A percentile compares a stretch with the other conserved stretches of the same genome.
phyloP scores from a whole-genome alignment of 2,888 invertebrate genomes.

The Allophyes oxyacanthae region DNA sequence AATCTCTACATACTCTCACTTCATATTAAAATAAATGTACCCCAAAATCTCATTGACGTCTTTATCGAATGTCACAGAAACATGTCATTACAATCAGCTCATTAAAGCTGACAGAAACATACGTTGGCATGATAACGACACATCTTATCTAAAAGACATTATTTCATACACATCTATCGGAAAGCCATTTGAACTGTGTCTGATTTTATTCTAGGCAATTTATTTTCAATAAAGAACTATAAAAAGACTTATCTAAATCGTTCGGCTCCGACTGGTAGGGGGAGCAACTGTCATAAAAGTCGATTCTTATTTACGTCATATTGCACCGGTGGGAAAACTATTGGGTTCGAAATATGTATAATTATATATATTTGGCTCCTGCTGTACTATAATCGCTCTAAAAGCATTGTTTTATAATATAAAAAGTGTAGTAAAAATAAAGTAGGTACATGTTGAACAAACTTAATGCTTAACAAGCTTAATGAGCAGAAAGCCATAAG shows the following conservation, averaged over 20 bases:
- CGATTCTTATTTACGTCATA: conserved; percentile 84
- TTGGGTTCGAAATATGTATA: conserved; percentile 25
- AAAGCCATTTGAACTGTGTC: conserved; percentile 86
- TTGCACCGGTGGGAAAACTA: conserved; percentile 72
- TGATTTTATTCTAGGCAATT: conserved; percentile 89
- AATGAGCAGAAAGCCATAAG: no score
- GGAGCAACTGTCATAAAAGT: conserved; percentile 83
- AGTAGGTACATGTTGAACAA: no score
- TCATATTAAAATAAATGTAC: neutral
- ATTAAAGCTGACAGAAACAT: conserved; percentile 64
- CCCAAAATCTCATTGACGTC: conserved; percentile 41
- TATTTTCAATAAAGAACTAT: conserved; percentile 90
- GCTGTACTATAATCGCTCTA: neutral
- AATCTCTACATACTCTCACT: no score
- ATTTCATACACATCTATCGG: conserved; percentile 89
- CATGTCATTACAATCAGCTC: conserved; percentile 60
- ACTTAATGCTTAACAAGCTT: no score
- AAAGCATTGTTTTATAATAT: no score
- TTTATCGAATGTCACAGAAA: conserved; percentile 54
- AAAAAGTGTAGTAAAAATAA: no score
- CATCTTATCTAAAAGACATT: conserved; percentile 84
- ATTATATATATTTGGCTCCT: conserved; percentile 14
- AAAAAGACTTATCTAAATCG: conserved; percentile 90
- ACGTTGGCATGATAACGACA: conserved; percentile 74
- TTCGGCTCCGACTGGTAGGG: conserved; percentile 78